phyloP scores from a whole-genome alignment of 2,797 vertebrate genomes.

The Molossus molossus region DNA sequence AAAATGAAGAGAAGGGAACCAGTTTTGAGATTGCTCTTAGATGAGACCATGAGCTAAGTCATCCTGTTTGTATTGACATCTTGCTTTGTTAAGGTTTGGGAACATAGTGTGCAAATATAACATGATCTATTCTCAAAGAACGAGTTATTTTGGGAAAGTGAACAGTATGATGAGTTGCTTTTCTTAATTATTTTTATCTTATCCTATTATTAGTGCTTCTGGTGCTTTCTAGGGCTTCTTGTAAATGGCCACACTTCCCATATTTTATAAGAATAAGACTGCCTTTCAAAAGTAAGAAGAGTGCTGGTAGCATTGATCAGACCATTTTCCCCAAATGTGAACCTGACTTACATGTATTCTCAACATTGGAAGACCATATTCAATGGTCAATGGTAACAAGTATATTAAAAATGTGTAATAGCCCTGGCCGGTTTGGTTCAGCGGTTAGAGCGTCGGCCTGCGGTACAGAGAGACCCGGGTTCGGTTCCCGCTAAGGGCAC shows the following conservation, averaged over 20 bases:
- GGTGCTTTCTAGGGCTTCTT: background rate
- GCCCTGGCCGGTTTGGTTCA: no score
- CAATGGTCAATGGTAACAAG: background rate
- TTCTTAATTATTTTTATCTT: constrained; percentile 13
- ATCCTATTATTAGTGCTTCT: background rate
- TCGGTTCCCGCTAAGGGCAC: no score
- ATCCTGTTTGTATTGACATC: background rate
- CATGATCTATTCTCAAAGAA: background rate
- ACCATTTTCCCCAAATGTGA: background rate
- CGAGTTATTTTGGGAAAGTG: background rate
- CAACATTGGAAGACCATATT: background rate
- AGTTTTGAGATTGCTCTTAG: background rate
- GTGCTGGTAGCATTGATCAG: background rate
- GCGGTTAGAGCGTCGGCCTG: no score
- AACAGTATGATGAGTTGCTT: background rate
- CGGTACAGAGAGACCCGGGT: no score
- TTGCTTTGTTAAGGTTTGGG: background rate
- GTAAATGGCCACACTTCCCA: background rate
- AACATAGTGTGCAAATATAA: background rate
- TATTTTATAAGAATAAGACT: background rate
- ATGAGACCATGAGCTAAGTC: background rate
- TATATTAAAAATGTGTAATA: background rate
- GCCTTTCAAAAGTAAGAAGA: background rate
- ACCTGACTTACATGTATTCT: background rate
- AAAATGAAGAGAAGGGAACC: background rate